Evolutionary conservation across 1,140 invertebrate species (phyloP).

Genomic region (Akabosia matsudoensis): DNA sequence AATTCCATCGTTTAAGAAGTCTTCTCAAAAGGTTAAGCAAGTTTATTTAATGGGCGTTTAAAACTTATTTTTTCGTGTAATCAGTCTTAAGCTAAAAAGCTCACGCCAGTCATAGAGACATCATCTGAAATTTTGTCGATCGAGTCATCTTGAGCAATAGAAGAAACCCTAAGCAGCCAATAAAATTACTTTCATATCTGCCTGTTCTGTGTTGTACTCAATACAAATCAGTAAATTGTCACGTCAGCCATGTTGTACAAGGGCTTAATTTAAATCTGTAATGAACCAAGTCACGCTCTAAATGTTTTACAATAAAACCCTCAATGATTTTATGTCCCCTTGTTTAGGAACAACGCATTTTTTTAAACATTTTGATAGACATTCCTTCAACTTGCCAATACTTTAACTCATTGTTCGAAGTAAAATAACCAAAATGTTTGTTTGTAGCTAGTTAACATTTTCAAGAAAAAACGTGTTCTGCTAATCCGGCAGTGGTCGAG

Average conservation of each 20-base stretch:
- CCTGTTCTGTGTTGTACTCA: too few species aligned
- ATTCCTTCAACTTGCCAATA: too few species aligned
- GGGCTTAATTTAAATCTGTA: constrained; percentile 5
- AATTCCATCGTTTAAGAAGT: neutral
- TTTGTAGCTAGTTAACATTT: too few species aligned
- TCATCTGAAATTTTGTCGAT: too few species aligned
- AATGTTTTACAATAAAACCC: constrained; percentile 7
- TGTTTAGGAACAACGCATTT: neutral
- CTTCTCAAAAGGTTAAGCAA: neutral
- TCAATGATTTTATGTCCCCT: constrained; percentile 1
- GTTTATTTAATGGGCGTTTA: constrained; percentile 12
- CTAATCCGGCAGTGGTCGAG: too few species aligned
- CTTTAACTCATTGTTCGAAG: too few species aligned
- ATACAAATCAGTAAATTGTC: neutral
- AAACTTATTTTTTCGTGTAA: neutral
- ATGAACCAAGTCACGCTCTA: constrained; percentile 20
- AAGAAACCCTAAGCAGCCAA: neutral
- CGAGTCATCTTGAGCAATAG: too few species aligned
- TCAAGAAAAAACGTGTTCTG: too few species aligned
- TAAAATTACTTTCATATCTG: too few species aligned
- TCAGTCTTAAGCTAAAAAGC: neutral
- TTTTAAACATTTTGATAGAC: neutral
- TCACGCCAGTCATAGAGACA: too few species aligned
- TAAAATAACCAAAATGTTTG: too few species aligned
- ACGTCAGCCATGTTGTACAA: neutral